Evolutionary conservation across 2,888 invertebrate species (phyloP), one percentile per base, ranked within the genome.

Genomic region (Drosophila bunnanda): DNA sequence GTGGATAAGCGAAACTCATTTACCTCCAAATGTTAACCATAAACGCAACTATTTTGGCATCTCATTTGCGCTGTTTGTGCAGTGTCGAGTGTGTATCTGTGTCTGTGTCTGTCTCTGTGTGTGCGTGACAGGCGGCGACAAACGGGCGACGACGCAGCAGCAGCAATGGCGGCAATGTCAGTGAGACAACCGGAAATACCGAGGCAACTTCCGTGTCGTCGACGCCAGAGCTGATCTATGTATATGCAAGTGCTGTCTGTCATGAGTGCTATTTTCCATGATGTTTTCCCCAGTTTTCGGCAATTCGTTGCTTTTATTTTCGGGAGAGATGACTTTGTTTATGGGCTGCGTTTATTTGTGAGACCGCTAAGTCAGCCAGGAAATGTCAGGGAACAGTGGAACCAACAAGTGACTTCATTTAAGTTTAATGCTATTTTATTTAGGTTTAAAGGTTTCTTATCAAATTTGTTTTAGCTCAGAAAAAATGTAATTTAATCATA

Each of bases 21-120:
- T 86, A 86, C 74, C 83, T 76, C 72, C 72, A 64, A 79, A 76
- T 72, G 75, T 58, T 68, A 59, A 71, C 60, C 79, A 78, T 82
- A 82, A 83, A 83, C 71, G 81, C 81, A 80, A 83, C 79, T 86
- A 85, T 83, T 86, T 83, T 83, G 82, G 86, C 81, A 79, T 76
- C 78, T 77, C 83, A 76, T 83, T 82, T 80, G 70, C 75, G 17
- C 36, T 39, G 38, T 67, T 75, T 69, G 62, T 54, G 52, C 9
- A 22, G 36, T 30, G 44, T 52, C 32, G 12, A 34, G 38, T 43
- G 32, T n/a, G n/a, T 44, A 4, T 25, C 25, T 25, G 25, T 25
- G 25, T 25, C 15, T 46, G 32, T 20, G 20, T 22, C 17, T 28
- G 8, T 32, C 13, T 56, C 44, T 53, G 12, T 1, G 48, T 38